Base-by-base conservation (phyloP, 1,140 invertebrate genomes). In the Drosophila pseudoananassae region DNA sequence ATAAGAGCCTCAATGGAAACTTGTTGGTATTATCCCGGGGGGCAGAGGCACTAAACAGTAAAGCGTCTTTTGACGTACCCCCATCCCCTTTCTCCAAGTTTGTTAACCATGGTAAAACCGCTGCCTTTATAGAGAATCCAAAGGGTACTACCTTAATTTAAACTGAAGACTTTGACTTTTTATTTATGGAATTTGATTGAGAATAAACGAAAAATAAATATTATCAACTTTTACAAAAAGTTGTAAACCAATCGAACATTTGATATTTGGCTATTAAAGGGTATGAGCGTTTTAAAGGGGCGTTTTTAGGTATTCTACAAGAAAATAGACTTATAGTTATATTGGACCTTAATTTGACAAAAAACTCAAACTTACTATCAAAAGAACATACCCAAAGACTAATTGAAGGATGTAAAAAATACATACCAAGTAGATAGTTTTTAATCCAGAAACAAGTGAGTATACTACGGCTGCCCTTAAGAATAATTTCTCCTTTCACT, bases 91-190 rank as follows among this genome's bases (percentile, higher is more conserved):
- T 71, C 51, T 90, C 88, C 3, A 90, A 81, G 53, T 90, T 90
- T 49, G 51, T 69, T 1, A 84, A 88, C 59, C 66, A 87, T 23
- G 65, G 72, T 38, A 61, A 76, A 8, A 51, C 45, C 6, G 77
- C 76, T 1, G 17, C 73, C 20, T 90, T 90, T 33, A 81, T 68
- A 1, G 87, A 90, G 47, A 90, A 90, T 68, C 87, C 87, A 1
- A 52, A 45, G 88, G 87, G 15, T 20, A 60, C 15, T 36, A 14
- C 36, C 29, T 55, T 88, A 47, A 31, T 15, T 46, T 75, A 47
- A 66, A 2, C 9, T 40, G 8, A 3, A 9, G 6, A 50, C 10
- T 38, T 20, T 8, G 15, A 17, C 40, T 12, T 46, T 9, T 7
- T 14, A 17, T 33, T 17, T 20, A 58, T 53, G 29, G 15, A 12